These are phyloP conservation scores for Scarus forsteni DNA, from an alignment of 2,797 vertebrate genomes.

Conservation along the genomic window DNA sequence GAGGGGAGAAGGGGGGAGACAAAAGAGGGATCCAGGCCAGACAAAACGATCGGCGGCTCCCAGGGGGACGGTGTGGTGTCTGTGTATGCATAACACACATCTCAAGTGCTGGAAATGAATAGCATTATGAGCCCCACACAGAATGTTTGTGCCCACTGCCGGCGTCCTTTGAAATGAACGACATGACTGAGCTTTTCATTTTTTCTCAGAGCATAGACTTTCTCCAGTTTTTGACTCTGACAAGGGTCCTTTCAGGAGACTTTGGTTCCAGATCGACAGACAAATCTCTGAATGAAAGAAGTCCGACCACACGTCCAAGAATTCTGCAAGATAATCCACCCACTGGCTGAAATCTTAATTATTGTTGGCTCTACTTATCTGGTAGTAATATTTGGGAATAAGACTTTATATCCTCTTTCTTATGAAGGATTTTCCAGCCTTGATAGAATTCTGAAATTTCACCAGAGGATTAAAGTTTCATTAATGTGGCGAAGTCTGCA, in stretches of 20 bases:
- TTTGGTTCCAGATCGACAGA: constrained; percentile 16
- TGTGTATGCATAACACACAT: constrained; percentile 70
- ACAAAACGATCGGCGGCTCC: constrained; percentile 64
- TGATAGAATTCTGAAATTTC: background rate
- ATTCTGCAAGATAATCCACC: constrained; percentile 10
- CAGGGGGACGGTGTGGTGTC: constrained; percentile 51
- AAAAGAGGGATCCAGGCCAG: constrained; percentile 70
- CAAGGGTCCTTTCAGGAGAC: background rate
- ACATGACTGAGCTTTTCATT: constrained; percentile 19
- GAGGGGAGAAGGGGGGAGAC: constrained; percentile 36
- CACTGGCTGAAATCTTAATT: background rate
- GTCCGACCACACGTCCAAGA: background rate
- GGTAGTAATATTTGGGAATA: background rate
- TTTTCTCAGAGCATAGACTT: background rate
- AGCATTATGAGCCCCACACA: constrained; percentile 45
- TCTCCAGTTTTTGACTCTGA: background rate
- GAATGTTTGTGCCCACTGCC: constrained; percentile 25
- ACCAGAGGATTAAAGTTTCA: background rate
- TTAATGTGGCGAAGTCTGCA: no score
- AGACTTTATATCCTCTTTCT: background rate
- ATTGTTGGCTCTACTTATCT: constrained; percentile 1
- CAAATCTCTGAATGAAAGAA: background rate
- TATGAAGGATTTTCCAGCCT: background rate
- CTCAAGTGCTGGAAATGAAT: constrained; percentile 66
- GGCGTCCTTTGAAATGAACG: constrained; percentile 28